Evolutionary conservation across 2,797 vertebrate genomes (phyloP).

Genomic region (Acipenser oxyrinchus): DNA sequence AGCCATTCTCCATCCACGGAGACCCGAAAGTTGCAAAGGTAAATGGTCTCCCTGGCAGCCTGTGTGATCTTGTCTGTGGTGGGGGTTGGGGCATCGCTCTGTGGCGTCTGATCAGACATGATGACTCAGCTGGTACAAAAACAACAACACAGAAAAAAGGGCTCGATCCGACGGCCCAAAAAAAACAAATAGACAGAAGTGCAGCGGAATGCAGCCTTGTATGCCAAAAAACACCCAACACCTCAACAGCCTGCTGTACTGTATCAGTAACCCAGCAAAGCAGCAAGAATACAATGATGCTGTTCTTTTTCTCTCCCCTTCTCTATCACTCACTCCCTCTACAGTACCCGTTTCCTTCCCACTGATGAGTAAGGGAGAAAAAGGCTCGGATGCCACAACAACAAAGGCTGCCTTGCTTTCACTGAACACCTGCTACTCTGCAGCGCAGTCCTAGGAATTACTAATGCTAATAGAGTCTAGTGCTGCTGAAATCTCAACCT

Average conservation of each 20-base stretch:
- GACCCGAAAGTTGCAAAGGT: conserved; percentile 98
- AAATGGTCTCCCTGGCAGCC: conserved; percentile 98
- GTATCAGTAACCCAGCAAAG: conserved; percentile 26
- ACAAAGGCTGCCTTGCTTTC: conserved; percentile 30
- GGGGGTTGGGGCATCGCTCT: conserved; percentile 93
- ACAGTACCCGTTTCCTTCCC: conserved; percentile 31
- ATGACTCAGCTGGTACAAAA: conserved; percentile 89
- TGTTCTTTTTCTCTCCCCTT: conserved; percentile 47
- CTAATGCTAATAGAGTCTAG: conserved; percentile 35
- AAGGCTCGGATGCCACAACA: conserved; percentile 14
- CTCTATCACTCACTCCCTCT: conserved; percentile 44
- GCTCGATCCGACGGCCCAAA: neutral
- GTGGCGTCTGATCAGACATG: conserved; percentile 97
- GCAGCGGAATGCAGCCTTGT: neutral
- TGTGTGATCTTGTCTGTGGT: conserved; percentile 99
- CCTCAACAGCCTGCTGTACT: conserved; percentile 11
- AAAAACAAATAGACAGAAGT: neutral
- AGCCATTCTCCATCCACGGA: conserved; percentile 99
- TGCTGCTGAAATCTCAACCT: conserved; percentile 40
- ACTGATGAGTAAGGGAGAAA: conserved; percentile 19
- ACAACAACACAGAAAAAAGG: conserved; percentile 35
- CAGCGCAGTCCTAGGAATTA: conserved; percentile 37
- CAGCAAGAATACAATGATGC: conserved; percentile 51
- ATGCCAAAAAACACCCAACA: conserved; percentile 19
- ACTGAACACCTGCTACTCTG: conserved; percentile 29